phyloP scores from a whole-genome alignment of 2,113 vertebrate genomes.

The Platysteira castanea region DNA sequence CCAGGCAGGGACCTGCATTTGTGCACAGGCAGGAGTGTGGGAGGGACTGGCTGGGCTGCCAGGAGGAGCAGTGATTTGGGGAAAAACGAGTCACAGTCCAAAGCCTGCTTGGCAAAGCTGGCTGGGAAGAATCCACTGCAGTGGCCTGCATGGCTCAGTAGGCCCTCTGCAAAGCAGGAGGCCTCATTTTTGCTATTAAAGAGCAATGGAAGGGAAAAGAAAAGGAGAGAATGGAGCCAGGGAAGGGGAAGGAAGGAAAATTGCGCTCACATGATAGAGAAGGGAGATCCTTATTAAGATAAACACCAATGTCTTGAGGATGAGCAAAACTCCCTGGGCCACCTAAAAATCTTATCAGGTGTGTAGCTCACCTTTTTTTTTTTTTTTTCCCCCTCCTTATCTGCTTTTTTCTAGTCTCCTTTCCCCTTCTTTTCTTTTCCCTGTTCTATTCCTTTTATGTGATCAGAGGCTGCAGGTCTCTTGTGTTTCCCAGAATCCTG shows the following conservation, averaged over 20 bases:
- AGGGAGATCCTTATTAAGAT: neutral
- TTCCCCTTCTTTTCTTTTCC: neutral
- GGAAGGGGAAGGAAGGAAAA: neutral
- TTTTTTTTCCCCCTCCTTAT: neutral
- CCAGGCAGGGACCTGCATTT: neutral
- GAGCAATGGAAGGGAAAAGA: neutral
- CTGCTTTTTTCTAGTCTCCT: neutral
- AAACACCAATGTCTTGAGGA: neutral
- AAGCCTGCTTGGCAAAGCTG: neutral
- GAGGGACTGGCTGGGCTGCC: neutral
- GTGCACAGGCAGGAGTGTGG: neutral
- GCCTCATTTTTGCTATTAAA: neutral
- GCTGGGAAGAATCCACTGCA: rapidly evolving
- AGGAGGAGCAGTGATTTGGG: neutral
- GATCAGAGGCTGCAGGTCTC: neutral
- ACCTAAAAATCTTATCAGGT: neutral
- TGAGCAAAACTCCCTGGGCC: neutral
- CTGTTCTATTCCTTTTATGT: neutral
- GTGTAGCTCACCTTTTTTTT: neutral
- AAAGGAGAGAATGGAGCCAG: neutral
- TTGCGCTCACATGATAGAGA: neutral
- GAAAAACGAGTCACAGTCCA: neutral
- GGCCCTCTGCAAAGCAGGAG: neutral
- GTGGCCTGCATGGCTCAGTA: neutral
- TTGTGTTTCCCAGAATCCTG: neutral